Conservation (phyloP, 2,113 vertebrate species). For the Ceyx melanurus region DNA sequence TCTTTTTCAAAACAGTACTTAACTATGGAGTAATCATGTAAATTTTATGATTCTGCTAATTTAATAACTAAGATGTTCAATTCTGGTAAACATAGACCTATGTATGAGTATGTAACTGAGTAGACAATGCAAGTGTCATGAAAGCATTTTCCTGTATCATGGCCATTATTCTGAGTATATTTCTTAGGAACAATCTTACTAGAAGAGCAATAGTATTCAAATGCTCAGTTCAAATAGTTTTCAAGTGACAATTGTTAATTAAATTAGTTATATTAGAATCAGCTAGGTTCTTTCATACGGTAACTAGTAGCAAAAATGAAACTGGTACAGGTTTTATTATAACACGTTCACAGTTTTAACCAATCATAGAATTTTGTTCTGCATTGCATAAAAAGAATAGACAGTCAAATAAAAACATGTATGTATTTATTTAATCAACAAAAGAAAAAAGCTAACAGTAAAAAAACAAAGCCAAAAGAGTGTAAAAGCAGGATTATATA, state of each 20-base stretch:
- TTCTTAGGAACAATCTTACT: background rate
- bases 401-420: background rate
- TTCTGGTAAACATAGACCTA: background rate
- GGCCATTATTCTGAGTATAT: background rate
- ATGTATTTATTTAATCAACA: background rate
- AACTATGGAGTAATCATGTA: background rate
- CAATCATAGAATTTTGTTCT: background rate
- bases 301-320: background rate
- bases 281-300: background rate
- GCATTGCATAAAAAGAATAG: background rate
- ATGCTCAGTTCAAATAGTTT: background rate
- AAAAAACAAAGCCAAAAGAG: background rate
- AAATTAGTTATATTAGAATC: background rate
- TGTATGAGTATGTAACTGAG: background rate
- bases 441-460: background rate
- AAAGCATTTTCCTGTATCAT: background rate
- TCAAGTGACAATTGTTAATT: background rate
- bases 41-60: background rate
- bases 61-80: background rate
- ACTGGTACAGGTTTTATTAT: background rate
- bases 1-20: background rate
- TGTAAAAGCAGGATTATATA: background rate
- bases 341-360: background rate
- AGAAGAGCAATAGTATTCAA: background rate
- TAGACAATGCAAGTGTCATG: background rate